Conservation (phyloP, 1,140 invertebrate species). For the Drosophila arawakana region DNA sequence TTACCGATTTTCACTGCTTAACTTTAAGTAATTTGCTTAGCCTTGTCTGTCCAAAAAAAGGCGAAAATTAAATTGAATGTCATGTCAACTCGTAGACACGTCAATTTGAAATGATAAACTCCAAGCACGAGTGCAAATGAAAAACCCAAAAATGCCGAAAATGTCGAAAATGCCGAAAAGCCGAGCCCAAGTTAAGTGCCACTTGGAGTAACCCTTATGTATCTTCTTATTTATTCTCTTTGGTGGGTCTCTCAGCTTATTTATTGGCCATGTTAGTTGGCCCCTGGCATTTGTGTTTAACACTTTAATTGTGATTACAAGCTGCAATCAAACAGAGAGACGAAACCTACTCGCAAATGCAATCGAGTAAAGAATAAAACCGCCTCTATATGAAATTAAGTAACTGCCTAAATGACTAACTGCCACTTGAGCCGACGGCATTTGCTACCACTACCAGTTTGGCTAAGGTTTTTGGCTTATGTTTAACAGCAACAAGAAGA, state of each 20-base stretch:
- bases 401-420: constrained; percentile 22
- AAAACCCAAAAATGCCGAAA: constrained; percentile 31
- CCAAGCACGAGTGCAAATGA: constrained; percentile 27
- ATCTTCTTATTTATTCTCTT: constrained; percentile 1
- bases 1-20: too few species aligned
- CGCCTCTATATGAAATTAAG: constrained; percentile 12
- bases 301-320: constrained; percentile 83
- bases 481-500: constrained; percentile 62
- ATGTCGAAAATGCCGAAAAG: constrained; percentile 25
- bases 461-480: constrained; percentile 41
- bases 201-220: constrained; percentile 64
- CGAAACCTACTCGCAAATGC: constrained; percentile 26
- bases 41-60: background rate
- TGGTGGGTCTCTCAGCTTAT: constrained; percentile 15
- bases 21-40: constrained; percentile 18
- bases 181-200: constrained; percentile 52
- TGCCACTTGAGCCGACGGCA: constrained; percentile 68
- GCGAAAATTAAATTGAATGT: constrained; percentile 28
- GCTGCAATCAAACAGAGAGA: constrained; percentile 68
- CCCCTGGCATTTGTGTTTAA: constrained; percentile 79
- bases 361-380: constrained; percentile 46
- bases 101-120: constrained; percentile 67
- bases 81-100: constrained; percentile 69
- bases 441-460: constrained; percentile 23
- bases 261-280: constrained; percentile 61